A percentile compares a stretch with the other conserved stretches of the same genome.
Conservation (phyloP, 1,140 invertebrate genomes). For the Drosophila parvula region DNA sequence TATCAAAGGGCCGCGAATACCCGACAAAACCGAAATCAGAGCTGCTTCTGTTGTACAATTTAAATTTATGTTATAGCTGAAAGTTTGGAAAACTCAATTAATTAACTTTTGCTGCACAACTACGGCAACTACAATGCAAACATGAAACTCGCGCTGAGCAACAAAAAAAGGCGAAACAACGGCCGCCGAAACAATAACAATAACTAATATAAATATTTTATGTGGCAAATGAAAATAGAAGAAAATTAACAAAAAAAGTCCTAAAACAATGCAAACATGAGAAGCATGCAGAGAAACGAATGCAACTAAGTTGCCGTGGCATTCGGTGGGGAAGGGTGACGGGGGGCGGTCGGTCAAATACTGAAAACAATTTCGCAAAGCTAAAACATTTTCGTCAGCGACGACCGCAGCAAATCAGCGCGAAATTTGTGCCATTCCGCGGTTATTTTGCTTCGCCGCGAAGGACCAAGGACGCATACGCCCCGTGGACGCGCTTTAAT, state of each 20-base stretch:
- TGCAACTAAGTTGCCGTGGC: conserved; percentile 9
- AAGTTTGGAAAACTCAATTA: conserved; percentile 80
- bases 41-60: conserved; percentile 54
- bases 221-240: conserved; percentile 57
- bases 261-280: conserved; percentile 54
- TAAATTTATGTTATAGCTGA: conserved; percentile 78
- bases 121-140: conserved; percentile 53
- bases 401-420: conserved; percentile 68
- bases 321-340: too few relatives aligned
- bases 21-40: conserved; percentile 33
- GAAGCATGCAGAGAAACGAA: conserved; percentile 32
- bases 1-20: conserved; percentile 5
- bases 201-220: conserved; percentile 77
- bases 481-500: conserved; percentile 65
- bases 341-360: neutral
- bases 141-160: conserved; percentile 34
- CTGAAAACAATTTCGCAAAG: conserved; percentile 57
- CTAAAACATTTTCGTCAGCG: conserved; percentile 61
- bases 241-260: conserved; percentile 58
- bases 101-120: conserved; percentile 75
- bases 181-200: conserved; percentile 62
- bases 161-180: conserved; percentile 26
- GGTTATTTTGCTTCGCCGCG: conserved; percentile 16
- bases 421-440: conserved; percentile 38
- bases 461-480: conserved; percentile 44